These are phyloP conservation scores for Saturnia japonica DNA, from an alignment of 2,888 invertebrate species.

Conservation along the genomic window DNA sequence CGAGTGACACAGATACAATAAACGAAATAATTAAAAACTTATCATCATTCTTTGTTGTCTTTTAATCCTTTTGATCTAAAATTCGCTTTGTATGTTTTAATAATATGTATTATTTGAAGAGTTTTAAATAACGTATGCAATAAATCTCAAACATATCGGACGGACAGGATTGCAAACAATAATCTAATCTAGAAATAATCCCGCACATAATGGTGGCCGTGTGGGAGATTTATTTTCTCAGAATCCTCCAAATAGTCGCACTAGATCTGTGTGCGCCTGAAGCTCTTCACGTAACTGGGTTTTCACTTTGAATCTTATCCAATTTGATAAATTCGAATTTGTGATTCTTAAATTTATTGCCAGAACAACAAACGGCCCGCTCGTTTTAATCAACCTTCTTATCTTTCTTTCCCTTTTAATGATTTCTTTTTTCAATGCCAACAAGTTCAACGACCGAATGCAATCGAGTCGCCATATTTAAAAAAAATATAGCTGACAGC, in stretches of 20 bases:
- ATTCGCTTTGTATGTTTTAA: conserved; percentile 24
- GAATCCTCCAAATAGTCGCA: conserved; percentile 58
- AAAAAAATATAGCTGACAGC: conserved; percentile 41
- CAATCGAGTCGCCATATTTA: conserved; percentile 30
- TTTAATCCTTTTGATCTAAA: conserved; percentile 27
- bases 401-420: background rate
- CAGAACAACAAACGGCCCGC: conserved; percentile 14
- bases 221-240: conserved; percentile 34
- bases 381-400: conserved; percentile 16
- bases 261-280: conserved; percentile 45
- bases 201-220: conserved; percentile 5
- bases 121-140: conserved; percentile 29
- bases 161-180: conserved; percentile 43
- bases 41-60: conserved; percentile 16
- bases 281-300: conserved; percentile 42
- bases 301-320: conserved; percentile 52
- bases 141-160: conserved; percentile 35
- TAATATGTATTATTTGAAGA: conserved; percentile 15
- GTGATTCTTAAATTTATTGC: conserved; percentile 22
- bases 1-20: background rate
- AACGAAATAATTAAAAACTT: background rate
- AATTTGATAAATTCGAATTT: conserved; percentile 46
- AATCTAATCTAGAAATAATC: conserved; percentile 13
- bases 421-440: conserved; percentile 18
- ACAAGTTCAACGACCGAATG: conserved; percentile 16